Evolutionary conservation across 2,888 invertebrate species (phyloP), one percentile per base, ranked within the genome.

Genomic region (Athrips mouffetella): DNA sequence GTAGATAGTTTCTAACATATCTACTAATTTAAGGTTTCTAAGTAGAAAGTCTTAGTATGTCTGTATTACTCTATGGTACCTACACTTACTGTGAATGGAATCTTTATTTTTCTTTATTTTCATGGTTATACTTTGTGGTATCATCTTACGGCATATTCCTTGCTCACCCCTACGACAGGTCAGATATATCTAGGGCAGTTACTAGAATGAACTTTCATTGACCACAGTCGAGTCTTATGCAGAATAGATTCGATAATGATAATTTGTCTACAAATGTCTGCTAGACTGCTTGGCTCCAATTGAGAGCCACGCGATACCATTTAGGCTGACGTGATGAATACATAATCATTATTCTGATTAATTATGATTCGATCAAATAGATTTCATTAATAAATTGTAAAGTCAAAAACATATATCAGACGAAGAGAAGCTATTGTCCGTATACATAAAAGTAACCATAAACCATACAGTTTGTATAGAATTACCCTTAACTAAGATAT

Each of bases 211-310:
- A 21, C 21, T 18, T 21, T 37, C n/a, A 21, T 11, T 8, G 2
- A 20, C 8, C 27, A 41, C 13, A 41, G 15, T 16, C 29, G 50
- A 52, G 45, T 51, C 55, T 55, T 57, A 54, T 55, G 50, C 50
- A 45, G 47, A 31, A 48, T 50, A 52, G 45, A 40, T 52, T 53
- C 41, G 47, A 46, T 54, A 53, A 47, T 31, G 47, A 46, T 54
- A 53, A 47, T 31, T 47, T 41, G 39, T 40, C 40, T 31, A 35
- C 25, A n/a, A 45, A 27, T 31, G 30, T 21, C 40, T 10, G 15
- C 18, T 21, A 44, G 44, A 44, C 44, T 44, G 30, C 30, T 13
- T 10, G 44, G 31, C 31, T 31, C 44, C 44, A 31, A 25, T 44
- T 44, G 3, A 25, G 29, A 18, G 29, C 40, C 27, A 27, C 27